phyloP scores from a whole-genome alignment of 2,888 invertebrate genomes.

The Agonopterix subpropinquella region DNA sequence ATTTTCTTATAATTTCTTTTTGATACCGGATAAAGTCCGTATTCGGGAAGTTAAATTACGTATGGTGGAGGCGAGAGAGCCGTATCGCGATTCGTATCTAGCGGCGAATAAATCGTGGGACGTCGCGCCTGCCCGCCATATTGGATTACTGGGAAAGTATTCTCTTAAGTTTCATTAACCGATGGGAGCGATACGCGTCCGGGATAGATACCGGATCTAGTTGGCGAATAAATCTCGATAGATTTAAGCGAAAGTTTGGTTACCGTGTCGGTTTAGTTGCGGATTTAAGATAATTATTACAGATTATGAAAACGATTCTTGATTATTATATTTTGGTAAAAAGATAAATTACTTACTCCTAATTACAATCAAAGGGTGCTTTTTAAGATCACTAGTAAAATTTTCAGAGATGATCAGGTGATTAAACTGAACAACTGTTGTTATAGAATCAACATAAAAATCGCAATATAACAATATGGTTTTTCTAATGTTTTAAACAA shows the following conservation, averaged over 20 bases:
- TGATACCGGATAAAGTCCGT: slow-evolving; percentile 59
- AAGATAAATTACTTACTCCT: too few species aligned
- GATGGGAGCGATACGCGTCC: slow-evolving; percentile 51
- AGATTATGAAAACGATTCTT: too few species aligned
- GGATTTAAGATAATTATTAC: slow-evolving; percentile 2
- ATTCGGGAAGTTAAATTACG: slow-evolving; percentile 66
- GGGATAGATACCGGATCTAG: slow-evolving; percentile 18
- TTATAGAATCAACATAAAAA: too few species aligned
- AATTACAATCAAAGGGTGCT: too few species aligned
- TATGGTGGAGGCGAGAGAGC: slow-evolving; percentile 44
- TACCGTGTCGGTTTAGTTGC: slow-evolving; percentile 26
- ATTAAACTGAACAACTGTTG: too few species aligned
- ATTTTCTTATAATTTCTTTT: slow-evolving; percentile 65
- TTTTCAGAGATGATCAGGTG: too few species aligned
- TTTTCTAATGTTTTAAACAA: too few species aligned
- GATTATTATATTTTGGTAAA: too few species aligned
- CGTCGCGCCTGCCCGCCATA: slow-evolving; percentile 47
- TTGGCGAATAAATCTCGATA: slow-evolving; percentile 21
- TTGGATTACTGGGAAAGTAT: slow-evolving; percentile 63
- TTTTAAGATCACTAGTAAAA: too few species aligned
- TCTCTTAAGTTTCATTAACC: slow-evolving; percentile 73
- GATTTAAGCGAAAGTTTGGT: slow-evolving; percentile 25
- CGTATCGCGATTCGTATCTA: slow-evolving; percentile 63
- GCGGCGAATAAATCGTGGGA: slow-evolving; percentile 55
- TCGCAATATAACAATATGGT: too few species aligned